Evolutionary conservation across 2,113 vertebrate species (phyloP).

Genomic region (Periophthalmus modestus): DNA sequence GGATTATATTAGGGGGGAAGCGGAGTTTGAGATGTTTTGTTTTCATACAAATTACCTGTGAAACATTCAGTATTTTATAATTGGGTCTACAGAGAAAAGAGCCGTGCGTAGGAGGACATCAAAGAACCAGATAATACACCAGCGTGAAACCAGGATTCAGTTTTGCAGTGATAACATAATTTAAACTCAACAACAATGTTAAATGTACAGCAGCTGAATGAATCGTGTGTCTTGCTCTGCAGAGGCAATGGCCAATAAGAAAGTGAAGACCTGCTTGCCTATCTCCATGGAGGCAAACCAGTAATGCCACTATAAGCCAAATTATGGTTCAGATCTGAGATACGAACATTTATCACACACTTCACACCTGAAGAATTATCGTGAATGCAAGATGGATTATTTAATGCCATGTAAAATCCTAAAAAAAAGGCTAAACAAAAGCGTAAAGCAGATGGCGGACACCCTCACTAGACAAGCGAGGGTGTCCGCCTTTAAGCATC

Average conservation of each 20-base stretch:
- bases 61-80: constrained; percentile 27
- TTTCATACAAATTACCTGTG: neutral
- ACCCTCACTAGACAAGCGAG: too few relatives aligned
- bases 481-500: too few relatives aligned
- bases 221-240: neutral
- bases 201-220: neutral
- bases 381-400: neutral
- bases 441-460: too few relatives aligned
- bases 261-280: too few relatives aligned
- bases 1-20: constrained; percentile 22
- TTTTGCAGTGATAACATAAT: neutral
- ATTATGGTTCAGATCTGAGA: too few relatives aligned
- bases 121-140: neutral
- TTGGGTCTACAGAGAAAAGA: constrained; percentile 17
- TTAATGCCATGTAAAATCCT: neutral
- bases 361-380: too few relatives aligned
- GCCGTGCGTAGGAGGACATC: neutral
- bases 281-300: too few relatives aligned
- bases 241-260: neutral
- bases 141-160: neutral
- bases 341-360: neutral
- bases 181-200: neutral
- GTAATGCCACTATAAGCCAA: too few relatives aligned
- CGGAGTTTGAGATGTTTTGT: neutral
- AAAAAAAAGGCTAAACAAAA: too few relatives aligned